Conservation (phyloP, 2,113 vertebrate species). For the Microcebus lehilahytsara region DNA sequence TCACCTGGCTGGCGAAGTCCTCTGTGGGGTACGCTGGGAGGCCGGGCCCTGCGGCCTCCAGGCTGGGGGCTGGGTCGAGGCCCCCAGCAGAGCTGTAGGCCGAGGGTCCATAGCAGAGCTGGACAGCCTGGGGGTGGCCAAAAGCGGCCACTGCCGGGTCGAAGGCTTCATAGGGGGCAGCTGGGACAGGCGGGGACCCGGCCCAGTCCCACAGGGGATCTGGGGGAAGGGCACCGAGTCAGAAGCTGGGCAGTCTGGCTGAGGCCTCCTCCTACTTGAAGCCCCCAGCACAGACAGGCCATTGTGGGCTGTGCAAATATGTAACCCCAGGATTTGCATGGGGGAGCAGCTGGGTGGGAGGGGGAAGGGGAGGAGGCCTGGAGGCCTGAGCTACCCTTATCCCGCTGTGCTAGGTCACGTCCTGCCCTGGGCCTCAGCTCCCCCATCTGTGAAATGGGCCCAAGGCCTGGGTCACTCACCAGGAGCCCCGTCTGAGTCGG, state of each 20-base stretch:
- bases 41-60: constrained; percentile 34
- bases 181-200: constrained; percentile 32
- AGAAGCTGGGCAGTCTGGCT: background rate
- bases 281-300: constrained; percentile 48
- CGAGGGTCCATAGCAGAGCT: constrained; percentile 68
- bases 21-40: constrained; percentile 58
- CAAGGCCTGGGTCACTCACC: constrained; percentile 44
- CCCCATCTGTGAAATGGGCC: background rate
- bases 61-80: constrained; percentile 42
- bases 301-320: constrained; percentile 72
- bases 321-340: constrained; percentile 72
- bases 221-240: constrained; percentile 13
- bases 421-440: background rate
- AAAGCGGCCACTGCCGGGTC: constrained; percentile 45
- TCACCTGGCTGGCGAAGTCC: constrained; percentile 78
- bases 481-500: constrained; percentile 64
- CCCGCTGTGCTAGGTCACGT: background rate
- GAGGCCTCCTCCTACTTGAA: background rate
- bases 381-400: background rate
- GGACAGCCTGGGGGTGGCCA: constrained; percentile 70
- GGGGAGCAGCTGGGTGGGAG: background rate
- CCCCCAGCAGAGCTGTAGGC: constrained; percentile 61
- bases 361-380: background rate
- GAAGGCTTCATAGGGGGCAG: constrained; percentile 65
- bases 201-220: constrained; percentile 76